These are phyloP conservation scores for Benthochromis sp. DNA, from an alignment of 2,113 vertebrate species.

Conservation along the genomic window DNA sequence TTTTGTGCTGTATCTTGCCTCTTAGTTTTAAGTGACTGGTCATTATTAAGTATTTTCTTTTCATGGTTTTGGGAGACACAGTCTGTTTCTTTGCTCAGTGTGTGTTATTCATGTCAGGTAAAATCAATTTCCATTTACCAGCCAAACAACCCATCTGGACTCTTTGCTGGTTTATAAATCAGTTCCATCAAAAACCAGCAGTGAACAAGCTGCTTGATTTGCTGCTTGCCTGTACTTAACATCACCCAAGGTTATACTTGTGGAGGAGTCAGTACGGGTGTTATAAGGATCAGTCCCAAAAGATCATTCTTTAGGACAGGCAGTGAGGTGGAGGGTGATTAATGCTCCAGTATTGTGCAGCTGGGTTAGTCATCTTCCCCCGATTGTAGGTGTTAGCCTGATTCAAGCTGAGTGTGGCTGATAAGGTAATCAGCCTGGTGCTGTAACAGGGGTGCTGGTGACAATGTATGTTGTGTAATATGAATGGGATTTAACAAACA, in stretches of 20 bases:
- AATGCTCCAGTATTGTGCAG: slow-evolving; percentile 15
- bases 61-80: neutral
- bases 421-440: slow-evolving; percentile 38
- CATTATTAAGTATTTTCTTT: neutral
- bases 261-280: neutral
- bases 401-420: slow-evolving; percentile 32
- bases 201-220: slow-evolving; percentile 14
- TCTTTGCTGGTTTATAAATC: neutral
- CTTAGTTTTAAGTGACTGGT: neutral
- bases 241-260: slow-evolving; percentile 7
- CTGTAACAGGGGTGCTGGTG: neutral
- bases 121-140: slow-evolving; percentile 15
- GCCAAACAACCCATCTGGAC: neutral
- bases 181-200: neutral
- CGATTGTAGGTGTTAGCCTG: slow-evolving; percentile 16
- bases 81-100: neutral
- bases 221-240: slow-evolving; percentile 15
- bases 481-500: neutral
- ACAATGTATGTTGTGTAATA: neutral
- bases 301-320: slow-evolving; percentile 34
- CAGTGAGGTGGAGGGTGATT: slow-evolving; percentile 33
- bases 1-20: rapidly evolving
- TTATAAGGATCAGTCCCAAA: slow-evolving; percentile 10
- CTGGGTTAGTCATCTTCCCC: neutral
- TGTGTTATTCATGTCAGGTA: neutral